phyloP scores from a whole-genome alignment of 1,140 invertebrate species.

The Caerostris darwini region DNA sequence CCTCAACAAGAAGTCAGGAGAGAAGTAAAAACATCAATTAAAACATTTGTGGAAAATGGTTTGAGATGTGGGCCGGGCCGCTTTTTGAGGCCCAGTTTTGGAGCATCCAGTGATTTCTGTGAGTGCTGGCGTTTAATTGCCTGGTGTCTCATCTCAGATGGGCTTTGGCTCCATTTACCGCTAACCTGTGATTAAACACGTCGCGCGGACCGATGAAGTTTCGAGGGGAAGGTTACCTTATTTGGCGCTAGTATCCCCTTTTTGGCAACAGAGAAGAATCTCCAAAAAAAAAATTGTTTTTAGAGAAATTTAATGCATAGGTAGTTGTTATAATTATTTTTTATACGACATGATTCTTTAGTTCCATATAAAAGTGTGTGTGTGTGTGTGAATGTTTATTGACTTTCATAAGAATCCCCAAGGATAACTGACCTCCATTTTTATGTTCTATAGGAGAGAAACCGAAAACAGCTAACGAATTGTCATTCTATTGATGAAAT shows the following conservation, averaged over 20 bases:
- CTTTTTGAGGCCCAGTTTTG: conserved; percentile 47
- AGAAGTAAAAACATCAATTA: conserved; percentile 70
- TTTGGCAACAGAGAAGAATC: neutral
- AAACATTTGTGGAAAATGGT: conserved; percentile 66
- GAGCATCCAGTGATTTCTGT: conserved; percentile 44
- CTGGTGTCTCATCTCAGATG: conserved; percentile 53
- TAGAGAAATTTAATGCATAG: too few species aligned
- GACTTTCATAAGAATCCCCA: too few species aligned
- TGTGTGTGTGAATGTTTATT: too few species aligned
- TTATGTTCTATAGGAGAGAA: too few species aligned
- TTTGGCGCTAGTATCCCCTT: neutral
- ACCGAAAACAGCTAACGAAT: too few species aligned
- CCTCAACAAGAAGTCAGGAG: neutral
- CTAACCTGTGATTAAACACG: conserved; percentile 68
- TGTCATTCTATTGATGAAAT: too few species aligned
- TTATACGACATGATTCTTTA: too few species aligned
- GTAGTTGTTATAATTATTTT: too few species aligned
- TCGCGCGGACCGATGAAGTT: conserved; percentile 4
- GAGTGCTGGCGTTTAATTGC: conserved; percentile 62
- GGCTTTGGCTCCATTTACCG: conserved; percentile 55
- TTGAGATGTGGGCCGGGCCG: conserved; percentile 24
- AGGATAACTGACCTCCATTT: too few species aligned
- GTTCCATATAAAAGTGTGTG: too few species aligned
- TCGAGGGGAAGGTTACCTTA: neutral
- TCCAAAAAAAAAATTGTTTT: too few species aligned